These are phyloP conservation scores for Drosophila kanekoi DNA, from an alignment of 2,888 invertebrate species.

Conservation along the genomic window DNA sequence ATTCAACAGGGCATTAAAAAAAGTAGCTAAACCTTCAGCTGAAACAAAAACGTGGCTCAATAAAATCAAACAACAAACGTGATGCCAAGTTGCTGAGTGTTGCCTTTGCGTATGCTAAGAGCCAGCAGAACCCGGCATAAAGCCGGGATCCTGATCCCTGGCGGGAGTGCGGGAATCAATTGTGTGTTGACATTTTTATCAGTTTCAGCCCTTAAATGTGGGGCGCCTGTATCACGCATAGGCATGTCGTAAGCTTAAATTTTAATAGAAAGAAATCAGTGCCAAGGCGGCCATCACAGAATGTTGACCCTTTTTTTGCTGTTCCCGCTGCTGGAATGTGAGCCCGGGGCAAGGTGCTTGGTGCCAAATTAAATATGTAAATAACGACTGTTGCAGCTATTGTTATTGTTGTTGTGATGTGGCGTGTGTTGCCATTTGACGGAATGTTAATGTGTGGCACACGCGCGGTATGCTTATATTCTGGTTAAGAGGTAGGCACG, in stretches of 20 bases:
- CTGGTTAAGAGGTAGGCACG: background rate
- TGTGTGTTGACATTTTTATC: conserved; percentile 80
- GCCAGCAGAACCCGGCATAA: background rate
- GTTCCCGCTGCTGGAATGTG: conserved; percentile 30
- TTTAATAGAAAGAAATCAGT: conserved; percentile 72
- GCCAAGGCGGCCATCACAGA: conserved; percentile 56
- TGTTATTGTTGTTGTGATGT: conserved; percentile 48
- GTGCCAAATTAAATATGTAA: conserved; percentile 73
- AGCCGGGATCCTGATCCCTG: conserved; percentile 7
- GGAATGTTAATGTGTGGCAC: conserved; percentile 62
- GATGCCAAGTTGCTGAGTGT: conserved; percentile 53
- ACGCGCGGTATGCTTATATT: conserved; percentile 57
- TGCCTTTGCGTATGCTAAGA: conserved; percentile 18
- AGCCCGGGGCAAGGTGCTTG: conserved; percentile 59
- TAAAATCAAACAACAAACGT: conserved; percentile 80
- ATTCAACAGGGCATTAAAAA: conserved; percentile 31
- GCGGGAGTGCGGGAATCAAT: conserved; percentile 71
- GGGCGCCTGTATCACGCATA: conserved; percentile 50
- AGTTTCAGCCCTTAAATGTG: conserved; percentile 47
- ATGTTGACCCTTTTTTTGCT: conserved; percentile 65
- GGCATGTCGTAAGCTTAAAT: conserved; percentile 67
- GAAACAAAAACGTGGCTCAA: conserved; percentile 73
- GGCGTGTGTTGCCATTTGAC: conserved; percentile 36
- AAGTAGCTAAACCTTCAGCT: conserved; percentile 22
- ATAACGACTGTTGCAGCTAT: conserved; percentile 49